These are phyloP conservation scores for Lanistes nyassanus DNA, from an alignment of 1,140 invertebrate genomes.

Conservation along the genomic window DNA sequence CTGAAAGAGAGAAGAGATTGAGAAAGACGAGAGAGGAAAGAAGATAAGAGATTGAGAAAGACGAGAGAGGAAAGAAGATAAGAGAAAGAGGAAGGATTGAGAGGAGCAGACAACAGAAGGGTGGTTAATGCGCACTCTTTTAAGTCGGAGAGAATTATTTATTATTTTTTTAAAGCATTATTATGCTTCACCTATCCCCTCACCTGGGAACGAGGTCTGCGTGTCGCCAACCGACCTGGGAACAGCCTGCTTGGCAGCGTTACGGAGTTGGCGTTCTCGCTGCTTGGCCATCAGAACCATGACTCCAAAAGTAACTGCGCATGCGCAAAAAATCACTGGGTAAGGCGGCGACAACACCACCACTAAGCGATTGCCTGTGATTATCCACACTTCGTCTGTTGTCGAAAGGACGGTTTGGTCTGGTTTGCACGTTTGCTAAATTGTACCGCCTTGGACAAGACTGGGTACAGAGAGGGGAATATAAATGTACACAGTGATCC, in stretches of 20 bases:
- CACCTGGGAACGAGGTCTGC: slow-evolving; percentile 2
- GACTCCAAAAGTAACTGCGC: slow-evolving; percentile 39
- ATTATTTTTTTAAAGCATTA: too few species aligned
- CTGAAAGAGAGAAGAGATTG: too few species aligned
- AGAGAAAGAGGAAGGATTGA: not conserved
- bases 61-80: not conserved
- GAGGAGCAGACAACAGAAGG: not conserved
- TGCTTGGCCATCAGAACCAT: slow-evolving; percentile 42
- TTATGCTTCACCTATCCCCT: not conserved
- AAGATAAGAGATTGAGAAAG: too few species aligned
- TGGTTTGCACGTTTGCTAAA: too few species aligned
- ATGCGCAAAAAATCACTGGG: not conserved
- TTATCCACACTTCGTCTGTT: too few species aligned
- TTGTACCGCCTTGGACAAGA: too few species aligned
- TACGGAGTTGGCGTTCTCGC: slow-evolving; percentile 31
- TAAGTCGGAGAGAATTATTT: too few species aligned
- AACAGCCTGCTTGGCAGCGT: slow-evolving; percentile 23
- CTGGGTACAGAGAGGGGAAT: too few species aligned
- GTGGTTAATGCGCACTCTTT: not conserved
- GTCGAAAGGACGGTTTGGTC: too few species aligned
- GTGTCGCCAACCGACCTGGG: not conserved
- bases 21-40: too few species aligned
- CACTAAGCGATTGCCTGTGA: too few species aligned
- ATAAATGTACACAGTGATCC: too few species aligned
- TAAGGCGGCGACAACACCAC: not conserved